These are phyloP conservation scores for Seriola dumerili DNA, from an alignment of 2,113 vertebrate species.

Conservation along the genomic window DNA sequence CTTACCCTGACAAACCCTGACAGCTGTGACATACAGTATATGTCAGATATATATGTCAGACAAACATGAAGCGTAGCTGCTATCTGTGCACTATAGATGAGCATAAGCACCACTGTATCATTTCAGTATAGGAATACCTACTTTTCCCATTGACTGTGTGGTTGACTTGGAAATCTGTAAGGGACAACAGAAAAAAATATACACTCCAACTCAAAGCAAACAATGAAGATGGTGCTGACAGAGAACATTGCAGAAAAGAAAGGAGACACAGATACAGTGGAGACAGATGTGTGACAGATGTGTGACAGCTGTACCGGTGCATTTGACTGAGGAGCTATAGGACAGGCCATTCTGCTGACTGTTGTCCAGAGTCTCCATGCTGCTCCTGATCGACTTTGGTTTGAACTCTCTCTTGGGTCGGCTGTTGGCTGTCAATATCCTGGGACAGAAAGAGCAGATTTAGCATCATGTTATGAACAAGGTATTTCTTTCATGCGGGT, in stretches of 20 bases:
- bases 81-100: no score
- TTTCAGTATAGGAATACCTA: constrained; percentile 61
- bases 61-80: no score
- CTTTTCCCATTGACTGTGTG: constrained; percentile 80
- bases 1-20: no score
- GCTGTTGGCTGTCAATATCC: constrained; percentile 87
- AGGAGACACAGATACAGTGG: background rate
- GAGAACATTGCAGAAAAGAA: background rate
- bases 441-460: constrained; percentile 61
- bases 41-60: no score
- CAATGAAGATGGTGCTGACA: constrained; percentile 6
- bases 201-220: constrained; percentile 32
- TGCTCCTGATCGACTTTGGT: constrained; percentile 85
- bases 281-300: background rate
- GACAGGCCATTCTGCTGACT: constrained; percentile 88
- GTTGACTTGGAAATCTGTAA: constrained; percentile 77
- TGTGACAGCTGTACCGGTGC: constrained; percentile 82
- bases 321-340: constrained; percentile 82
- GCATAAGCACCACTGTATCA: no score
- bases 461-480: background rate
- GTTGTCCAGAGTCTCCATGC: constrained; percentile 82
- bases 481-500: no score
- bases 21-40: no score
- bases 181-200: constrained; percentile 42
- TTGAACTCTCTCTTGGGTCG: constrained; percentile 89